A percentile compares a stretch with the other conserved stretches of the same genome.
Conservation (phyloP, 2,113 vertebrate genomes). For the Myotis brandtii region DNA sequence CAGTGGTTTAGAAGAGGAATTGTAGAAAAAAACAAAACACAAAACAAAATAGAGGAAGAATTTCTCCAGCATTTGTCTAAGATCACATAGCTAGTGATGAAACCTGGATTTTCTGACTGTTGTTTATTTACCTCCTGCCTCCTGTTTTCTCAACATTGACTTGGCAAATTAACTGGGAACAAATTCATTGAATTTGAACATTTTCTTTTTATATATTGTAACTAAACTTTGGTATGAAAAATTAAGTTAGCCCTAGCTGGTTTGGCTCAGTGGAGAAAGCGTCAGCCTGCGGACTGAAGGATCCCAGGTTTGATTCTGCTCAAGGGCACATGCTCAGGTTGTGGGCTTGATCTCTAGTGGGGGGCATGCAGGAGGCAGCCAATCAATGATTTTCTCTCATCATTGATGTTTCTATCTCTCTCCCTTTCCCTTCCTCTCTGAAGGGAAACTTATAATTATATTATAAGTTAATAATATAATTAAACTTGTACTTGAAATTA, state of each 20-base stretch:
- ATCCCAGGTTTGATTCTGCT: too few species aligned
- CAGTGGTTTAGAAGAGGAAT: not conserved
- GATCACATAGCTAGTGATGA: not conserved
- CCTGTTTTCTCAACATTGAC: not conserved
- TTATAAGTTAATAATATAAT: not conserved
- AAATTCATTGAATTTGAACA: conserved; percentile 22
- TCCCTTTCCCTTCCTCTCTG: too few species aligned
- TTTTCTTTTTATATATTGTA: not conserved
- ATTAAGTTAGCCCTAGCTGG: not conserved
- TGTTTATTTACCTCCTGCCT: not conserved
- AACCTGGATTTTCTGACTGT: not conserved
- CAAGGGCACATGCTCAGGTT: too few species aligned
- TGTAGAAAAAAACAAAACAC: not conserved
- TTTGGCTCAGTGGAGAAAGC: too few species aligned
- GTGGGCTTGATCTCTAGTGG: too few species aligned
- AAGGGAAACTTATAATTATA: too few species aligned
- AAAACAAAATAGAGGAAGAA: not conserved
- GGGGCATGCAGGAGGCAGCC: too few species aligned
- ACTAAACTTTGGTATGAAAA: conserved; percentile 1
- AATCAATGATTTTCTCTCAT: too few species aligned
- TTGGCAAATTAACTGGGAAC: not conserved
- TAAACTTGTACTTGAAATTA: conserved; percentile 13
- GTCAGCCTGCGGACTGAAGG: too few species aligned
- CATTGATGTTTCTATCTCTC: too few species aligned
- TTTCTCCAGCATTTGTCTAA: not conserved